phyloP scores from a whole-genome alignment of 64 coral and sea anemone genomes.

The Pachyseris speciosa region DNA sequence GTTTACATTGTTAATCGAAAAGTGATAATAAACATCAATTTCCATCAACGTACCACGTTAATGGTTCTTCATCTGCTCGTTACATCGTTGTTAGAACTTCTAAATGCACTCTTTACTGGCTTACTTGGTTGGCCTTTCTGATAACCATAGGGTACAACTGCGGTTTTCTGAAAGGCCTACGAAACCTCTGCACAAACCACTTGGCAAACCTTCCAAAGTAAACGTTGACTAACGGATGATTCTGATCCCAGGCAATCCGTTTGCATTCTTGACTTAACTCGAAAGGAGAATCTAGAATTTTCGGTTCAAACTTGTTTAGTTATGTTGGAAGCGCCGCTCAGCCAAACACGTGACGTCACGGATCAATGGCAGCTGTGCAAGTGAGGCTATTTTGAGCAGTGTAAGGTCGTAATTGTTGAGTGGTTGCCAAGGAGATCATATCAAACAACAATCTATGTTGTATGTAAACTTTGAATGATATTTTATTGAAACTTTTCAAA shows the following conservation, averaged over 20 bases:
- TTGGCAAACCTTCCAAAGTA: not conserved
- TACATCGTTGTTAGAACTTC: too few species aligned
- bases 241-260: not conserved
- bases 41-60: too few species aligned
- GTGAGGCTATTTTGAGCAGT: not conserved
- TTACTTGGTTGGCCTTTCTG: not conserved
- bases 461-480: not conserved
- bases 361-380: not conserved
- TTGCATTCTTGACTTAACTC: not conserved
- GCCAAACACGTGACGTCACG: not conserved
- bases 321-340: not conserved
- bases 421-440: not conserved
- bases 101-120: too few species aligned
- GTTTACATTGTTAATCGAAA: too few species aligned
- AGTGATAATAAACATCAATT: too few species aligned
- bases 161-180: not conserved
- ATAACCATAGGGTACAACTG: not conserved
- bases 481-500: not conserved
- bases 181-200: not conserved
- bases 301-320: not conserved
- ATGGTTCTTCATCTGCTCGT: too few species aligned
- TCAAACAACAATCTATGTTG: not conserved
- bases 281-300: not conserved
- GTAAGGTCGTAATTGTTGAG: not conserved
- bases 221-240: not conserved